phyloP scores from a whole-genome alignment of 2,888 invertebrate species.

The Dynastes hyllus region DNA sequence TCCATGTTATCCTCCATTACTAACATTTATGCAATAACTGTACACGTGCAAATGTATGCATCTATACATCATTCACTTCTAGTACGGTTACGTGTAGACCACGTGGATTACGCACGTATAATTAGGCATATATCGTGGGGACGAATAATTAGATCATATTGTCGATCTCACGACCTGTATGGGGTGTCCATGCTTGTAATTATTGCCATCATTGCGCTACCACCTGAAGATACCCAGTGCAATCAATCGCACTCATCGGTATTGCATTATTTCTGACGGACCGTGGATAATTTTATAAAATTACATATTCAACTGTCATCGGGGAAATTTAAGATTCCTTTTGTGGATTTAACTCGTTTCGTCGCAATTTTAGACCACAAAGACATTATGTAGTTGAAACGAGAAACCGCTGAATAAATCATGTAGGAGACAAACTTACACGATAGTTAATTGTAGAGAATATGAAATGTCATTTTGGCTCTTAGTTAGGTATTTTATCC shows the following conservation, averaged over 20 bases:
- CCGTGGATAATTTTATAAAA: constrained; percentile 29
- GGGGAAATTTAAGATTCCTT: constrained; percentile 39
- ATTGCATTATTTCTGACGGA: constrained; percentile 35
- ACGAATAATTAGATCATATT: constrained; percentile 45
- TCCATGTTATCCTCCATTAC: too few species aligned
- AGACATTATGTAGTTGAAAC: constrained; percentile 27
- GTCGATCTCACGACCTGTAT: constrained; percentile 43
- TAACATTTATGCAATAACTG: too few species aligned
- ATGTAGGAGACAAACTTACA: constrained; percentile 2
- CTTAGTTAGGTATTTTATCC: too few species aligned
- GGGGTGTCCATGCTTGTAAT: constrained; percentile 44
- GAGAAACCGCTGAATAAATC: constrained; percentile 30
- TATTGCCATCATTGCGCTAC: constrained; percentile 37
- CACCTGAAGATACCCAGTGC: constrained; percentile 46
- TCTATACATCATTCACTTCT: too few species aligned
- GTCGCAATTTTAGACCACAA: constrained; percentile 35
- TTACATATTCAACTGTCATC: constrained; percentile 38
- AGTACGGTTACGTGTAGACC: neutral
- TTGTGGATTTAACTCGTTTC: constrained; percentile 35
- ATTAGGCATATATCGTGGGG: constrained; percentile 35
- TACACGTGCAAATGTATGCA: too few species aligned
- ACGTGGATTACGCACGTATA: constrained; percentile 26
- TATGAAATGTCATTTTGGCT: neutral
- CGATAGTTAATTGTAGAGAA: constrained; percentile 27
- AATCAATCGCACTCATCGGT: constrained; percentile 40